phyloP scores from a whole-genome alignment of 2,113 vertebrate genomes.

The Peromyscus polionotus region DNA sequence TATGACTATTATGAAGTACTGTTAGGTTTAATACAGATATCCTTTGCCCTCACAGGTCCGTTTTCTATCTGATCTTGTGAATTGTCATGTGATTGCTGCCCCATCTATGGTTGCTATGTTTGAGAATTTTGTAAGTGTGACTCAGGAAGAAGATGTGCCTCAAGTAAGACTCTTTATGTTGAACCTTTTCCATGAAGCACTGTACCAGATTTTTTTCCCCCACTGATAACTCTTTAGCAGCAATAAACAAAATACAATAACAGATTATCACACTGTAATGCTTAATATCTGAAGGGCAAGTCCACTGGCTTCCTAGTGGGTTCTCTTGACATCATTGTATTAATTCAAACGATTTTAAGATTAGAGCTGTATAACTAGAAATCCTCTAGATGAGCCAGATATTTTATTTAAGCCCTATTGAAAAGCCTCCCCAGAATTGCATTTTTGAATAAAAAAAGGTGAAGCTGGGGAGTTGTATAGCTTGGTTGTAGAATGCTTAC shows the following conservation, averaged over 20 bases:
- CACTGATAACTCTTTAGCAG: background rate
- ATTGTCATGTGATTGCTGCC: conserved; percentile 98
- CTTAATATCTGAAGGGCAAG: conserved; percentile 41
- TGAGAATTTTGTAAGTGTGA: conserved; percentile 97
- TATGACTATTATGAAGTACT: conserved; percentile 34
- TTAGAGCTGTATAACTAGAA: conserved; percentile 20
- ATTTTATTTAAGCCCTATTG: conserved; percentile 4
- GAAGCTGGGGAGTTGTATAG: background rate
- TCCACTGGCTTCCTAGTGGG: background rate
- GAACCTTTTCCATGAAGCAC: background rate
- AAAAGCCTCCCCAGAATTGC: conserved; percentile 24
- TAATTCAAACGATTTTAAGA: conserved; percentile 37
- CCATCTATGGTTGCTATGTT: conserved; percentile 99
- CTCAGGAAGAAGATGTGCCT: conserved; percentile 97
- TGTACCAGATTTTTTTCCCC: conserved; percentile 43
- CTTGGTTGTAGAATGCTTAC: background rate
- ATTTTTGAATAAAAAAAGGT: conserved; percentile 36
- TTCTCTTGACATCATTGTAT: conserved; percentile 18
- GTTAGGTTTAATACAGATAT: conserved; percentile 51
- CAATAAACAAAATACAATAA: background rate
- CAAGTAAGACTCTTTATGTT: conserved; percentile 89
- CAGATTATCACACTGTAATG: background rate
- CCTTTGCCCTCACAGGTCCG: conserved; percentile 90
- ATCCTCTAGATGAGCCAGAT: background rate
- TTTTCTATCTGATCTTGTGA: conserved; percentile 97